These are phyloP conservation scores for Enoplosus armatus DNA, from an alignment of 2,797 vertebrate species.

Conservation along the genomic window DNA sequence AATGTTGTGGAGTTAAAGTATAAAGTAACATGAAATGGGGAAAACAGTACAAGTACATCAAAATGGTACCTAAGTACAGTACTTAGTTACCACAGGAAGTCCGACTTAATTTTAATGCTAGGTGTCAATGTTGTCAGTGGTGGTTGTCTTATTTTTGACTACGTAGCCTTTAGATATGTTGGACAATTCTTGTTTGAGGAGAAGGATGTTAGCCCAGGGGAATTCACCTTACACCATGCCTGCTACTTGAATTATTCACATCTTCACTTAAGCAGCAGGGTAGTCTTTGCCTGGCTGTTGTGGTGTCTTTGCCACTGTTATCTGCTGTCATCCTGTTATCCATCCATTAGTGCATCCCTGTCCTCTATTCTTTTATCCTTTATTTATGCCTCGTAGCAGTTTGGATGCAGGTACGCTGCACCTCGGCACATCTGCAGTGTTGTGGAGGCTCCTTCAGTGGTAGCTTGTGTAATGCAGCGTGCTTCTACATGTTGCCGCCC, in stretches of 20 bases:
- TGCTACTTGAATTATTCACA: constrained; percentile 43
- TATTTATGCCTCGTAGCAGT: background rate
- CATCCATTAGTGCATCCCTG: background rate
- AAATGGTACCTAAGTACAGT: no score
- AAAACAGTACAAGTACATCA: no score
- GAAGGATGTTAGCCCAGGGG: background rate
- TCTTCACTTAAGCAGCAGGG: background rate
- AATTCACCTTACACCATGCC: constrained; percentile 1
- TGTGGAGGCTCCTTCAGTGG: background rate
- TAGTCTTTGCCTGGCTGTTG: background rate
- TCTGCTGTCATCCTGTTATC: background rate
- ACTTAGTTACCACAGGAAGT: no score
- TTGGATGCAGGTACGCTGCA: background rate
- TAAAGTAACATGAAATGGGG: no score
- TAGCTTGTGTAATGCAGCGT: background rate
- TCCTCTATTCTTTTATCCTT: background rate
- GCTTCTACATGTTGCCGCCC: background rate
- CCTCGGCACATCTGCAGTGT: background rate
- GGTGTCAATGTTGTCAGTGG: background rate
- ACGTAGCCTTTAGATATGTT: background rate
- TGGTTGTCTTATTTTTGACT: background rate
- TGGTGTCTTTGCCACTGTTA: background rate
- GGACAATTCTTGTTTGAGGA: background rate
- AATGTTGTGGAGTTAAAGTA: no score
- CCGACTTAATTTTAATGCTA: background rate